Percentiles rank a stretch among this genome's conserved stretches.
phyloP scores from a whole-genome alignment of 2,113 vertebrate genomes.

The Lonchura striata region DNA sequence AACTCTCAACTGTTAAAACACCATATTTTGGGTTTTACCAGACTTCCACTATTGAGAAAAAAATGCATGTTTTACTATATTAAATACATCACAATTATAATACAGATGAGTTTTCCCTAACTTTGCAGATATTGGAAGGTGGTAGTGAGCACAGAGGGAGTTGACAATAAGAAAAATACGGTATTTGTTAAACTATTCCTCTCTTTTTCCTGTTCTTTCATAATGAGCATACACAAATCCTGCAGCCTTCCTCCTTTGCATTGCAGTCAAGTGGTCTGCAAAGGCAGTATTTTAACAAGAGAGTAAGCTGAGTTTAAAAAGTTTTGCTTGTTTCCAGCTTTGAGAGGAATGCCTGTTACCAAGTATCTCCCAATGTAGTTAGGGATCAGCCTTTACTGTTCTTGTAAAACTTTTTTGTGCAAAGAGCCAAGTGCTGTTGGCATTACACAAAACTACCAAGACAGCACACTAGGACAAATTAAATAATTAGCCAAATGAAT shows the following conservation, averaged over 20 bases:
- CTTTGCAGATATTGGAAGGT: not conserved
- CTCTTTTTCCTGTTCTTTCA: not conserved
- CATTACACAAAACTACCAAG: not conserved
- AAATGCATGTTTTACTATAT: not conserved
- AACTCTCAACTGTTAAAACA: not conserved
- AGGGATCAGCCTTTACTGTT: not conserved
- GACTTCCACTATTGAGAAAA: not conserved
- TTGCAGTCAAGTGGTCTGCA: not conserved
- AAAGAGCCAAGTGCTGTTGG: not conserved
- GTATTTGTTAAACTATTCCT: not conserved
- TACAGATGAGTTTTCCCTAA: not conserved
- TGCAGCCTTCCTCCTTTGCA: not conserved
- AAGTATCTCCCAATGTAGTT: not conserved
- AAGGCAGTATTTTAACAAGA: not conserved
- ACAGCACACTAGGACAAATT: not conserved
- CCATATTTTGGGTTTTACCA: not conserved
- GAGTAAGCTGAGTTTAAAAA: not conserved
- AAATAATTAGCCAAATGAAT: not conserved
- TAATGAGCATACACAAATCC: not conserved
- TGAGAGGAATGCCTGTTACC: not conserved
- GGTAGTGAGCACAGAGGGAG: not conserved
- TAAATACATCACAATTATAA: not conserved
- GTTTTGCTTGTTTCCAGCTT: not conserved
- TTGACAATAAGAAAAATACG: not conserved
- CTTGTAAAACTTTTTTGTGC: not conserved